Base-by-base conservation (phyloP, 1,140 invertebrate species). In the Archivesica marissinica region DNA sequence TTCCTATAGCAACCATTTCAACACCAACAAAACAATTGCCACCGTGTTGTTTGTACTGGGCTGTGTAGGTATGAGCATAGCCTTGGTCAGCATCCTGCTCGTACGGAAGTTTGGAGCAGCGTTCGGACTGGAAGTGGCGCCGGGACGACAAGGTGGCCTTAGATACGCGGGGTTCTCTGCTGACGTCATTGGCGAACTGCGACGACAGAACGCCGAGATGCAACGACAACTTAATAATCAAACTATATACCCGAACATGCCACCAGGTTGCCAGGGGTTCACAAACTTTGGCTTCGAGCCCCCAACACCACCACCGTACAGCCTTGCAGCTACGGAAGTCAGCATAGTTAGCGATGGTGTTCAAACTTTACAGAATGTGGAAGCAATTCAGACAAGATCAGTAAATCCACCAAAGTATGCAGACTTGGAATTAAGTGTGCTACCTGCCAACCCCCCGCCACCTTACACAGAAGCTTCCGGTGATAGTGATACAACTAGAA, bases 31-130 rank as follows among this genome's bases (percentile, higher is more conserved):
- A 6, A 52, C 38, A 17, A 52, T 47, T 52, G 70, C 86, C 41
- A 70, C n/a, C 1, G 54, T 54, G 23, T 64, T 13, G 39, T 87
- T 64, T 72, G 41, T 76, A 23, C 64, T 77, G 75, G 76, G 68
- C 33, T 35, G 54, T 23, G 30, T 54, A 59, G 82, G 44, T 25
- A 30, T 77, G 17, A 47, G 52, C 52, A 78, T 52, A 33, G 41
- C 64, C 1, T 38, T 38, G 0, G 11, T 47, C 23, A 54, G 66
- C 6, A 1, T 79, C 15, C 7, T 41, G 1, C 6, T 75, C 4
- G n/a, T 77, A 0, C 25, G 54, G 7, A 38, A 39, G 25, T 74
- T 28, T 25, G 70, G 68, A 17, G 39, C 13, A 20, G 54, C 70
- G 33, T 87, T 74, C 75, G 86, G 35, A 25, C 44, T 59, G 30